Conservation (phyloP, 2,888 invertebrate species). For the Drosophila quinaria region DNA sequence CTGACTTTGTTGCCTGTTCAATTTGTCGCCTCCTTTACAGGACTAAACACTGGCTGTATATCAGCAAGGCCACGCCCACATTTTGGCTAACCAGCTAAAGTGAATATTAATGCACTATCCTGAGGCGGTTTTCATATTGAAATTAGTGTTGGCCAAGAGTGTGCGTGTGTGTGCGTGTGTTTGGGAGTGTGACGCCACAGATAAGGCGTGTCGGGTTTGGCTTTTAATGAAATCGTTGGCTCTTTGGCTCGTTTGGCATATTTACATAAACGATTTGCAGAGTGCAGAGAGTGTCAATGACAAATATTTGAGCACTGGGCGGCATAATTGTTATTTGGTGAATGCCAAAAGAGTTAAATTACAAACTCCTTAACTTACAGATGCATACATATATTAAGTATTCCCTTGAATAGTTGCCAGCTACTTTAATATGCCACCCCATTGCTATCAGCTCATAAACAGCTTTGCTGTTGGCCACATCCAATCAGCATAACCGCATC, state of each 20-base stretch:
- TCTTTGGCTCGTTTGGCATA: conserved; percentile 37
- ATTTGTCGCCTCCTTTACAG: conserved; percentile 51
- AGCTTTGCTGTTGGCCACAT: conserved; percentile 39
- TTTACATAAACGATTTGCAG: conserved; percentile 69
- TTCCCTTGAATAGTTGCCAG: conserved; percentile 17
- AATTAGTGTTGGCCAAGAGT: conserved; percentile 54
- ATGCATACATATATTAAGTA: background rate
- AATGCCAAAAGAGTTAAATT: conserved; percentile 8
- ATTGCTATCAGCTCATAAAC: conserved; percentile 41
- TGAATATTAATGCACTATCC: conserved; percentile 68
- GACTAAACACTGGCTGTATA: conserved; percentile 53
- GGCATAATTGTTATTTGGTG: conserved; percentile 59
- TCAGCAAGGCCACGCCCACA: conserved; percentile 60
- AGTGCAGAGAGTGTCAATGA: conserved; percentile 45
- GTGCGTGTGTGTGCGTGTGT: conserved; percentile 7
- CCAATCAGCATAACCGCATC: conserved; percentile 54
- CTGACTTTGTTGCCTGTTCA: conserved; percentile 49
- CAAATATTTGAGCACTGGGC: conserved; percentile 62
- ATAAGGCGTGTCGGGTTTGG: conserved; percentile 57
- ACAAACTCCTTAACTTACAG: background rate
- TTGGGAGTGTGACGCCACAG: conserved; percentile 22
- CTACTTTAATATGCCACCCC: conserved; percentile 13
- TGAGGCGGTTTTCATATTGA: conserved; percentile 67
- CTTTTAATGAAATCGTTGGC: conserved; percentile 49
- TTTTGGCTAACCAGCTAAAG: conserved; percentile 49